These are phyloP conservation scores for Stratiomys singularior DNA, from an alignment of 2,888 invertebrate genomes.

Conservation along the genomic window DNA sequence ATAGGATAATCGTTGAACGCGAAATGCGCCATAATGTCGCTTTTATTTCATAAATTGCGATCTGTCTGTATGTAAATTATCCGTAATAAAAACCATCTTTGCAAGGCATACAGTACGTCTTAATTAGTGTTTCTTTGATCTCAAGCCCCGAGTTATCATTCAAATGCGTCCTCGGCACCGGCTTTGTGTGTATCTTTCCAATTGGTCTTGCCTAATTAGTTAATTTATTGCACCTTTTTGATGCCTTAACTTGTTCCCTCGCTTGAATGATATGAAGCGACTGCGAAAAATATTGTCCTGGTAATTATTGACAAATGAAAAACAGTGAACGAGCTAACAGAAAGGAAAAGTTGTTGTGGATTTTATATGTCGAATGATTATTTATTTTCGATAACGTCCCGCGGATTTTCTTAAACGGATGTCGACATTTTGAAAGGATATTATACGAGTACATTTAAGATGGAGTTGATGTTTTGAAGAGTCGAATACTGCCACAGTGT, in stretches of 20 bases:
- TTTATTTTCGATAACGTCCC: too few species aligned
- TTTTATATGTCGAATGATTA: too few species aligned
- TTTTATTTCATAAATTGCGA: slow-evolving; percentile 11
- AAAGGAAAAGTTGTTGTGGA: neutral
- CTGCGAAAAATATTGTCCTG: slow-evolving; percentile 27
- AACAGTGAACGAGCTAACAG: neutral
- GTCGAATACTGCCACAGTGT: too few species aligned
- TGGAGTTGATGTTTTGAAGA: too few species aligned
- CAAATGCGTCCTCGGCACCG: slow-evolving; percentile 19
- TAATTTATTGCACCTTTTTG: slow-evolving; percentile 47
- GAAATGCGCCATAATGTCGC: neutral
- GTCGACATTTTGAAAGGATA: too few species aligned
- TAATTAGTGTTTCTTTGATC: slow-evolving; percentile 43
- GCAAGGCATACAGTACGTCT: slow-evolving; percentile 13
- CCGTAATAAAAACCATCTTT: neutral
- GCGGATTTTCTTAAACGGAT: too few species aligned
- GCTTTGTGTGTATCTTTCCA: slow-evolving; percentile 29
- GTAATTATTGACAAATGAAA: slow-evolving; percentile 25
- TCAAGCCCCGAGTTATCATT: slow-evolving; percentile 19
- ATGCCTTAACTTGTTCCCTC: slow-evolving; percentile 24
- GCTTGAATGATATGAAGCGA: slow-evolving; percentile 15
- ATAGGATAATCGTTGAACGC: neutral
- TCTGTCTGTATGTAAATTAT: slow-evolving; percentile 26
- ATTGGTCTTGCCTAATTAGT: slow-evolving; percentile 41
- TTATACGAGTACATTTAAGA: too few species aligned